Percentiles rank a stretch among this genome's conserved stretches.
These are phyloP conservation scores for Ridgeia piscesae DNA, from an alignment of 1,140 invertebrate genomes.

Conservation along the genomic window DNA sequence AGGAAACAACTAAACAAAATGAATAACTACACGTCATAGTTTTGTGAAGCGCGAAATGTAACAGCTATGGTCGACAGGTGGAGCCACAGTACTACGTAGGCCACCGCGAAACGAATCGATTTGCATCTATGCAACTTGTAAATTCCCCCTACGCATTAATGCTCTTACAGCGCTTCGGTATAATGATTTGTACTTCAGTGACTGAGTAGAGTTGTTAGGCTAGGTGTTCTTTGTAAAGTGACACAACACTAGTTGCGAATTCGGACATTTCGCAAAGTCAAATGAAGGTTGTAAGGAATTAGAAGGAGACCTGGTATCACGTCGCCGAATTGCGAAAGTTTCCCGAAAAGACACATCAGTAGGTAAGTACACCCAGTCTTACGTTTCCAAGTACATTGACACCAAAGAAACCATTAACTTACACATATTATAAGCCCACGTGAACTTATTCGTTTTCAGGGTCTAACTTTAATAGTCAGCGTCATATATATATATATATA, in stretches of 20 bases:
- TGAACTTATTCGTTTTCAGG: too few species aligned
- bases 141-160: background rate
- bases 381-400: too few species aligned
- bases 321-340: background rate
- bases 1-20: too few species aligned
- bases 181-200: background rate
- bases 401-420: too few species aligned
- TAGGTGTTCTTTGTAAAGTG: background rate
- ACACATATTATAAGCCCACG: too few species aligned
- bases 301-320: background rate
- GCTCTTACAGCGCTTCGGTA: background rate
- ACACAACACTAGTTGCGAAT: background rate
- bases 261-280: background rate
- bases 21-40: background rate
- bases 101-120: background rate
- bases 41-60: background rate
- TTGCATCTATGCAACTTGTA: background rate
- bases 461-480: too few species aligned
- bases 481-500: too few species aligned
- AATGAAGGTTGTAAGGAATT: background rate
- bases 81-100: background rate
- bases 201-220: background rate
- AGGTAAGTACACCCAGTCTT: background rate
- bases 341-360: background rate
- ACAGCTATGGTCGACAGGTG: background rate